Percentiles rank a stretch among this genome's conserved stretches.
These are phyloP conservation scores for Phrynocephalus vlangalii DNA, from an alignment of 2,797 vertebrate genomes.

Conservation along the genomic window DNA sequence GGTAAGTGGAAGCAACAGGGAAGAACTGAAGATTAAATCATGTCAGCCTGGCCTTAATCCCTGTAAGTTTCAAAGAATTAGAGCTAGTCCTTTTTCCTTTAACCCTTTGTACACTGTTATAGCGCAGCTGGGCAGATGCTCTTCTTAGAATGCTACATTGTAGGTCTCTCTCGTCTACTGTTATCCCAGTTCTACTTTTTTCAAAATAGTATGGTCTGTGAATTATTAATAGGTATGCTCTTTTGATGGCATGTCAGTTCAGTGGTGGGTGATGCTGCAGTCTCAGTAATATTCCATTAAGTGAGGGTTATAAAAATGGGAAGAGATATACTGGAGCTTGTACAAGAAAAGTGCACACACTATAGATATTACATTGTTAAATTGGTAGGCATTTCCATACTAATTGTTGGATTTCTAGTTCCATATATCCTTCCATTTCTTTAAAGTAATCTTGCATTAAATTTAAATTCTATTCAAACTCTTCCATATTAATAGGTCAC, in stretches of 20 bases:
- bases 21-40: conserved; percentile 4
- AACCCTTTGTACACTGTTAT: background rate
- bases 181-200: background rate
- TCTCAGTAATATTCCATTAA: background rate
- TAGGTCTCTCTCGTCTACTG: background rate
- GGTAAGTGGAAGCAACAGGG: background rate
- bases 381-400: too few relatives aligned
- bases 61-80: background rate
- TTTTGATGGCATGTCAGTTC: background rate
- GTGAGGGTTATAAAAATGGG: background rate
- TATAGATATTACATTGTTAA: background rate
- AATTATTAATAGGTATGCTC: background rate
- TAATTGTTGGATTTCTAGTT: too few relatives aligned
- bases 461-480: background rate
- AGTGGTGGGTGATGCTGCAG: background rate
- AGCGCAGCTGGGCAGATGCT: background rate
- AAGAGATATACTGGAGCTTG: background rate
- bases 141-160: background rate
- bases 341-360: background rate
- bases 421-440: background rate
- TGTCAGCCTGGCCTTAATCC: background rate
- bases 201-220: background rate
- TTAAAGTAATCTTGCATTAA: background rate
- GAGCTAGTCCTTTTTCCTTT: background rate
- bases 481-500: background rate